phyloP scores from a whole-genome alignment of 2,113 vertebrate genomes.

The Tyto alba region DNA sequence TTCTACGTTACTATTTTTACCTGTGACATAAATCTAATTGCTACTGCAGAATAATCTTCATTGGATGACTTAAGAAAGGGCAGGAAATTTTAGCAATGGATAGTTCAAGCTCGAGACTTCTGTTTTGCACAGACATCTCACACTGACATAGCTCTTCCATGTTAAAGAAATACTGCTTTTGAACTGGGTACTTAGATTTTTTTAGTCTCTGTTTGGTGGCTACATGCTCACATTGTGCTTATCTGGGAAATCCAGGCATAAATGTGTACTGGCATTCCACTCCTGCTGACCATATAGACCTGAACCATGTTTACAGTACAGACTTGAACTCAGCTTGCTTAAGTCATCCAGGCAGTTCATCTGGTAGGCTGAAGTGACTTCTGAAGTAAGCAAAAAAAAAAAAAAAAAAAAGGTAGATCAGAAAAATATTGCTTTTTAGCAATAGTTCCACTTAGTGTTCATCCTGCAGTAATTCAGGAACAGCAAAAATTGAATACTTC shows the following conservation, averaged over 20 bases:
- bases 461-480: not conserved
- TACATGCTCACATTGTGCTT: not conserved
- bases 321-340: not conserved
- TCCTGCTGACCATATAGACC: not conserved
- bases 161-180: not conserved
- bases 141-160: not conserved
- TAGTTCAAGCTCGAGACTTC: not conserved
- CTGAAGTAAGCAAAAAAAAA: not conserved
- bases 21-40: not conserved
- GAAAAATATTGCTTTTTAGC: not conserved
- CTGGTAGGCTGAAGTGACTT: not conserved
- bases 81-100: not conserved
- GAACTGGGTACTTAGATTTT: not conserved
- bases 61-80: not conserved
- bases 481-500: not conserved
- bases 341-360: not conserved
- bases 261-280: not conserved
- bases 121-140: not conserved
- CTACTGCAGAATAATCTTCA: not conserved
- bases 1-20: not conserved
- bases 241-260: not conserved
- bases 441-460: not conserved
- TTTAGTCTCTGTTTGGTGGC: not conserved
- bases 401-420: not conserved
- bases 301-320: not conserved